These are phyloP conservation scores for Eupsilia transversa DNA, from an alignment of 2,888 invertebrate genomes.

Conservation along the genomic window DNA sequence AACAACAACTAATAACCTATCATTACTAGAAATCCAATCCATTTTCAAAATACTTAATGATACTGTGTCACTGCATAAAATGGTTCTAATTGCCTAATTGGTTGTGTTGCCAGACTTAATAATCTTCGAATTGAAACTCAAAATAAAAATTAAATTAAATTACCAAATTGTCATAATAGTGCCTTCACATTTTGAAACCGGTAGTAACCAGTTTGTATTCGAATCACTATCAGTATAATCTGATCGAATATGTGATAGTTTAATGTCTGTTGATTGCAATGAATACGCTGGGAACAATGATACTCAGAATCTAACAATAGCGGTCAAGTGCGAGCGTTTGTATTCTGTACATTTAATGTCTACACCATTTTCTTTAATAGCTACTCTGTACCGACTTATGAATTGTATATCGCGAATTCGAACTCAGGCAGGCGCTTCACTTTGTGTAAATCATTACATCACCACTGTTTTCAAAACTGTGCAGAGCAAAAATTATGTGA, in stretches of 20 bases:
- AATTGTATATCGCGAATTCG: no score
- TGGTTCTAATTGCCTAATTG: conserved; percentile 2
- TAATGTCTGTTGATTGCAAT: conserved; percentile 66
- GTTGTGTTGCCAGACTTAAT: neutral
- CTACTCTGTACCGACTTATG: no score
- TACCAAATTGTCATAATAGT: conserved; percentile 14
- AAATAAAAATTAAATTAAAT: conserved; percentile 10
- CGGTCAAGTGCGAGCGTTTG: conserved; percentile 44
- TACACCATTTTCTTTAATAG: neutral
- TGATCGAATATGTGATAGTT: conserved; percentile 44
- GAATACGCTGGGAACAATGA: conserved; percentile 57
- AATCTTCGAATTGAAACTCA: neutral
- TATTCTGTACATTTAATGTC: neutral
- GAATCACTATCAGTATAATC: conserved; percentile 38
- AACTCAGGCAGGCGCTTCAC: no score
- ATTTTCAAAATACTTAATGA: conserved; percentile 38
- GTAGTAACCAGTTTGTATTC: conserved; percentile 30
- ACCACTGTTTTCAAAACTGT: no score
- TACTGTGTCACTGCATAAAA: conserved; percentile 14
- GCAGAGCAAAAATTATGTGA: no score
- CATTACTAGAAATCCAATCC: neutral
- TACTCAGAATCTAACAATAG: conserved; percentile 48
- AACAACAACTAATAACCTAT: neutral
- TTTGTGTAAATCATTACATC: no score
- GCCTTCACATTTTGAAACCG: conserved; percentile 57